Percentiles rank a stretch among this genome's conserved stretches.
Conservation (phyloP, 1,140 invertebrate species). For the Leptonema lineaticorne region DNA sequence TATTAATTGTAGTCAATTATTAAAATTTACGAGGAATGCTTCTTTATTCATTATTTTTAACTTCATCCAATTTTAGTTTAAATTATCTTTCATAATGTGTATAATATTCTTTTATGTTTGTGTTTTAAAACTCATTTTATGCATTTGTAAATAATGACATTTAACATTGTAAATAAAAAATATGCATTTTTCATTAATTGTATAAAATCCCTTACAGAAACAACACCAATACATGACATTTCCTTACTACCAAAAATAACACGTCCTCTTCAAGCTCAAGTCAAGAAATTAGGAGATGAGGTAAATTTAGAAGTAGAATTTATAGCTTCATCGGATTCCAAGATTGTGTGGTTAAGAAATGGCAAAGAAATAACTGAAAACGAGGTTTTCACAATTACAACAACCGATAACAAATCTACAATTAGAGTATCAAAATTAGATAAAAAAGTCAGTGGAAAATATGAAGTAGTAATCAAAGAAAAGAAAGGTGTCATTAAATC, state of each 20-base stretch:
- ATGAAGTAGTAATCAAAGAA: conserved; percentile 78
- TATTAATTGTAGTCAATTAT: no score
- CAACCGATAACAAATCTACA: conserved; percentile 66
- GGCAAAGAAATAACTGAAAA: conserved; percentile 72
- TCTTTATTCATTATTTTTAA: no score
- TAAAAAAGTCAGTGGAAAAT: conserved; percentile 79
- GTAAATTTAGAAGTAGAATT: conserved; percentile 55
- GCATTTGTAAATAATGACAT: no score
- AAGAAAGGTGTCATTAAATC: conserved; percentile 74
- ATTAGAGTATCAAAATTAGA: conserved; percentile 69
- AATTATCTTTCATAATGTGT: no score
- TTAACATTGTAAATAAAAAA: conserved; percentile 24
- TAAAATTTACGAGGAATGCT: no score
- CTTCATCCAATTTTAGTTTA: no score
- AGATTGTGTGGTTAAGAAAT: conserved; percentile 87
- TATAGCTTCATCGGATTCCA: conserved; percentile 68
- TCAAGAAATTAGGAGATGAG: conserved; percentile 61
- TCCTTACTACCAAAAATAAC: conserved; percentile 61
- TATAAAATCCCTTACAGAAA: conserved; percentile 42
- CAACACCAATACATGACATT: conserved; percentile 30
- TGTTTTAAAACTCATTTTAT: no score
- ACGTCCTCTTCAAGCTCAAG: conserved; percentile 65
- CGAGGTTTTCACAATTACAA: conserved; percentile 65
- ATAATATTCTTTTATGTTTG: no score
- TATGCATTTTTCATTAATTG: conserved; percentile 5